A percentile compares a stretch with the other conserved stretches of the same genome.
phyloP scores from a whole-genome alignment of 1,140 invertebrate genomes.

The Drosophila pectinifera region DNA sequence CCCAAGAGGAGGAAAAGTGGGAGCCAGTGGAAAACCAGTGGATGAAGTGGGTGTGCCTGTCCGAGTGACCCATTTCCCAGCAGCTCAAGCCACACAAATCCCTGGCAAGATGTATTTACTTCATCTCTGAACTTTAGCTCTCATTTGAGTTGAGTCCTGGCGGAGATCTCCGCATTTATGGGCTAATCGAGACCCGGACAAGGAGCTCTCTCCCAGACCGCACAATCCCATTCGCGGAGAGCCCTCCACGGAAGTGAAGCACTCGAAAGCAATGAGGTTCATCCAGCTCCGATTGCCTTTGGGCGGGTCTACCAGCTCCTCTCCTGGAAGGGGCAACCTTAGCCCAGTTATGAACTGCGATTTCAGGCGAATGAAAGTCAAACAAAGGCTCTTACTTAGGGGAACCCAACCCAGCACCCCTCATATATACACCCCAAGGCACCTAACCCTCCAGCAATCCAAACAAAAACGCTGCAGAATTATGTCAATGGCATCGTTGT shows the following conservation, averaged over 20 bases:
- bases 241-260: too few relatives aligned
- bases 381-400: slow-evolving; percentile 41
- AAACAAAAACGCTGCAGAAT: slow-evolving; percentile 65
- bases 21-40: not conserved
- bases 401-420: too few relatives aligned
- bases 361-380: slow-evolving; percentile 56
- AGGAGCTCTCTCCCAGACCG: not conserved
- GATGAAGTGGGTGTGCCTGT: not conserved
- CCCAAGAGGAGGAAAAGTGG: not conserved
- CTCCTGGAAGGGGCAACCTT: slow-evolving; percentile 13
- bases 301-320: too few relatives aligned
- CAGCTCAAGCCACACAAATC: slow-evolving; percentile 5
- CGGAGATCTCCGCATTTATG: not conserved
- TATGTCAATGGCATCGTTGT: slow-evolving; percentile 70
- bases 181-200: not conserved
- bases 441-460: slow-evolving; percentile 19
- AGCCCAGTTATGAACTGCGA: slow-evolving; percentile 48
- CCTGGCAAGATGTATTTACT: slow-evolving; percentile 1
- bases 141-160: slow-evolving; percentile 1
- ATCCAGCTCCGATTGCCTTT: too few relatives aligned
- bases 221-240: not conserved
- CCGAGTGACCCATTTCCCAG: slow-evolving; percentile 20
- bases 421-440: not conserved
- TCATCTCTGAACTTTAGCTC: slow-evolving; percentile 3
- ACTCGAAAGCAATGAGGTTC: too few relatives aligned